Conservation (phyloP, 2,888 invertebrate species). For the Drosophila imparisetae region DNA sequence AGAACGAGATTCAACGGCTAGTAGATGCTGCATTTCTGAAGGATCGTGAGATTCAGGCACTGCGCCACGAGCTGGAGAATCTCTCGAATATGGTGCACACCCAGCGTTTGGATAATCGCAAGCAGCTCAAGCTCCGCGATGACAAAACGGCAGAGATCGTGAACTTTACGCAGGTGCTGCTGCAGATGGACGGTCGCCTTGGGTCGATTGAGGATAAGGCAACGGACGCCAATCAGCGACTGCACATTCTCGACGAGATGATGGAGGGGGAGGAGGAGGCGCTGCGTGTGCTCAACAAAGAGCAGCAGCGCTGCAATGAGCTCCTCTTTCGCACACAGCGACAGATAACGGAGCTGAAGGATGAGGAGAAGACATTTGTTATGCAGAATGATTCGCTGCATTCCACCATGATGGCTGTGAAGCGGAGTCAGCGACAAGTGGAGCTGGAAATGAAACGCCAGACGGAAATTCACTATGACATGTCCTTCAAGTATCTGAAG, state of each 20-base stretch:
- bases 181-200: slow-evolving; percentile 69
- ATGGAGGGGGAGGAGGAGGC: slow-evolving; percentile 79
- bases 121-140: slow-evolving; percentile 60
- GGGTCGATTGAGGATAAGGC: slow-evolving; percentile 74
- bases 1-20: slow-evolving; percentile 82
- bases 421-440: slow-evolving; percentile 61
- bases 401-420: slow-evolving; percentile 61
- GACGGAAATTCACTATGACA: slow-evolving; percentile 87
- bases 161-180: slow-evolving; percentile 52
- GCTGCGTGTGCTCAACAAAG: slow-evolving; percentile 72
- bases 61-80: slow-evolving; percentile 82
- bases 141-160: slow-evolving; percentile 58
- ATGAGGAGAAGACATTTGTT: slow-evolving; percentile 71
- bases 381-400: slow-evolving; percentile 74
- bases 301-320: slow-evolving; percentile 79
- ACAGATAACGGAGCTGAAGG: slow-evolving; percentile 74
- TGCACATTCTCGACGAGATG: slow-evolving; percentile 83
- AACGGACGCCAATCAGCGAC: slow-evolving; percentile 80
- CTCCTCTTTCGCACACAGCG: slow-evolving; percentile 81
- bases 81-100: slow-evolving; percentile 77
- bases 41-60: slow-evolving; percentile 82
- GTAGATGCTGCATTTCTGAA: slow-evolving; percentile 82
- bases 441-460: slow-evolving; percentile 86
- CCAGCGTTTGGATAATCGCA: slow-evolving; percentile 82
- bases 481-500: slow-evolving; percentile 85